phyloP scores from a whole-genome alignment of 1,140 invertebrate species.

The Odontomachus brunneus region DNA sequence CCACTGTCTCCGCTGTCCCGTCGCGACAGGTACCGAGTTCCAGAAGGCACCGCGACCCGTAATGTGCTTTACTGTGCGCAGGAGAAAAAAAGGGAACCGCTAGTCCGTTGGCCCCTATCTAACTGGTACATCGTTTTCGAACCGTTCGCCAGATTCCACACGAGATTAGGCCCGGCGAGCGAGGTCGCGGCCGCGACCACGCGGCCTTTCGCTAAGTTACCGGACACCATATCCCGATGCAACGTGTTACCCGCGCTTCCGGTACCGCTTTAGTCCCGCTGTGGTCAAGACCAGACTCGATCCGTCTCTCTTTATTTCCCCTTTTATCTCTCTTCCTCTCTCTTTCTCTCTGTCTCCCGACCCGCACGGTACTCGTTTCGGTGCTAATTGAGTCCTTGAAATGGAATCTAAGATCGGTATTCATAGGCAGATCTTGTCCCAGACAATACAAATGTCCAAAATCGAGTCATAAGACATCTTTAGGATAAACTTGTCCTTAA shows the following conservation, averaged over 20 bases:
- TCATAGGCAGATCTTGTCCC: too few relatives aligned
- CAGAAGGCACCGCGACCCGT: slow-evolving; percentile 2
- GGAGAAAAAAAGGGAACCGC: slow-evolving; percentile 70
- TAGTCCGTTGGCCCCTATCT: slow-evolving; percentile 73
- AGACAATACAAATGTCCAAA: too few relatives aligned
- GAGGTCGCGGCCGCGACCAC: slow-evolving; percentile 26
- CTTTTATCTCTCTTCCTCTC: too few relatives aligned
- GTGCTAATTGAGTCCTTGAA: too few relatives aligned
- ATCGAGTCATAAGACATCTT: too few relatives aligned
- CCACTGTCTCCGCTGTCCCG: slow-evolving; percentile 8
- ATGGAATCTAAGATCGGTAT: too few relatives aligned
- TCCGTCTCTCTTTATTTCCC: too few relatives aligned
- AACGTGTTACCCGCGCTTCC: slow-evolving; percentile 64
- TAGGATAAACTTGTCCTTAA: too few relatives aligned
- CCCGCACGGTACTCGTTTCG: too few relatives aligned
- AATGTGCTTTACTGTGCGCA: slow-evolving; percentile 8
- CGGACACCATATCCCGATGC: slow-evolving; percentile 49
- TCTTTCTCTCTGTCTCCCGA: too few relatives aligned
- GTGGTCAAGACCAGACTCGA: slow-evolving; percentile 61
- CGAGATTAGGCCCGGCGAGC: slow-evolving; percentile 64
- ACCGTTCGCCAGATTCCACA: slow-evolving; percentile 74
- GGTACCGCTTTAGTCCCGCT: slow-evolving; percentile 46
- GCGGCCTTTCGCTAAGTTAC: neutral
- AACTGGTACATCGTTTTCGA: slow-evolving; percentile 77
- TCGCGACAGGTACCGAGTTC: slow-evolving; percentile 27